Conservation (phyloP, 2,113 vertebrate species). For the Pteruthius melanotis region DNA sequence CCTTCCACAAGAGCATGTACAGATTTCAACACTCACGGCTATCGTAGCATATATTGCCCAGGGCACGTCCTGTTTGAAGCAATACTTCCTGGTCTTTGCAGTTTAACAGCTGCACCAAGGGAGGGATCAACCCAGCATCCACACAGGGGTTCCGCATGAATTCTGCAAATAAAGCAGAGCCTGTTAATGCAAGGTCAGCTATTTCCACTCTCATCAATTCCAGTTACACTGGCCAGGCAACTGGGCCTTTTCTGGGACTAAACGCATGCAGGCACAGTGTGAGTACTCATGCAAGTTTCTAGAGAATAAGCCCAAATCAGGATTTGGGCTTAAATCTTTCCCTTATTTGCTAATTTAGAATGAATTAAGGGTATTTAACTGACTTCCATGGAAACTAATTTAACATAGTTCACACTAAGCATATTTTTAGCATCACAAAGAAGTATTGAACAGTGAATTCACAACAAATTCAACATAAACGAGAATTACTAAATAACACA, state of each 20-base stretch:
- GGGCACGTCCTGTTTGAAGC: slow-evolving; percentile 94
- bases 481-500: neutral
- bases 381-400: slow-evolving; percentile 28
- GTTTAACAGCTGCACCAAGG: slow-evolving; percentile 89
- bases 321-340: neutral
- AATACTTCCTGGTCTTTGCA: slow-evolving; percentile 94
- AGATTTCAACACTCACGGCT: slow-evolving; percentile 89
- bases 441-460: neutral
- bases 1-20: neutral
- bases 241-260: neutral
- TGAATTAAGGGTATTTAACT: slow-evolving; percentile 36
- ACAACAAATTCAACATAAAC: neutral
- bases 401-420: neutral
- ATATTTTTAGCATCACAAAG: neutral
- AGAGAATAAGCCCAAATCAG: neutral
- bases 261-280: neutral
- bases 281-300: neutral
- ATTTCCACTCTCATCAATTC: neutral
- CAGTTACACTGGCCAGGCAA: neutral
- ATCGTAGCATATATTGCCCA: slow-evolving; percentile 99
- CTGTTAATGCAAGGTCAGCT: neutral
- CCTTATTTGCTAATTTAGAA: neutral
- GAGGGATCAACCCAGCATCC: slow-evolving; percentile 91
- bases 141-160: slow-evolving; percentile 95
- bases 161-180: slow-evolving; percentile 74